A percentile compares a stretch with the other conserved stretches of the same genome.
Conservation (phyloP, 2,797 vertebrate genomes). For the Sitta carolinensis region DNA sequence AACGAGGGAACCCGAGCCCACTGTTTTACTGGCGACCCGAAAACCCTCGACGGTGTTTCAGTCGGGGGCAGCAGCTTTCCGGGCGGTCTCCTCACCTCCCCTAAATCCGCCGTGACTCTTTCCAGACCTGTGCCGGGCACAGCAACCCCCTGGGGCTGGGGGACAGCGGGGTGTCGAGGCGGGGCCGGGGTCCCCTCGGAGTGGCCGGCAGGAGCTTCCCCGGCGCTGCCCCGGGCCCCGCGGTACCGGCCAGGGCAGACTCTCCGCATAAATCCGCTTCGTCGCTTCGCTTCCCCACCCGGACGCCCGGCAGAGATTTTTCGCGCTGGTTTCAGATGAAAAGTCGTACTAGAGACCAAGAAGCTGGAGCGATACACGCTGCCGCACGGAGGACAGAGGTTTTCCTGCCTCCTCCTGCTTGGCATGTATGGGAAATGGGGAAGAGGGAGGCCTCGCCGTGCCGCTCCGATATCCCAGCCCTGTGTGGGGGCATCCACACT, state of each 20-base stretch:
- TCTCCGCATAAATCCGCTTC: rapidly evolving
- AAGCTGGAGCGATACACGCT: not conserved
- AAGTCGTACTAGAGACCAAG: not conserved
- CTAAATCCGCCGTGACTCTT: not conserved
- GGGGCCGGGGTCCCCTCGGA: too few relatives aligned
- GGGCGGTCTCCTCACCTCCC: not conserved
- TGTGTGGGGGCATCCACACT: not conserved
- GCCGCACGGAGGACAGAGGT: not conserved
- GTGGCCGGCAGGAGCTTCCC: not conserved
- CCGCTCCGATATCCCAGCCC: not conserved
- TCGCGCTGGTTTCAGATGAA: not conserved
- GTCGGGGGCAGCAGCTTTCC: not conserved
- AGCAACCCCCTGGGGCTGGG: rapidly evolving
- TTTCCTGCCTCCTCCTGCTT: not conserved
- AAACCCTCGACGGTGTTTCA: not conserved
- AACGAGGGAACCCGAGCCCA: not conserved
- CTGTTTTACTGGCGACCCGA: not conserved
- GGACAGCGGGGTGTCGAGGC: not conserved
- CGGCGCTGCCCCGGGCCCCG: rapidly evolving
- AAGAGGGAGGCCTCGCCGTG: not conserved
- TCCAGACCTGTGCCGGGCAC: not conserved
- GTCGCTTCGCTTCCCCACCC: not conserved
- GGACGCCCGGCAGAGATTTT: not conserved
- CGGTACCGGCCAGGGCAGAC: not conserved
- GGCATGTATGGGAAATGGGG: not conserved